Evolutionary conservation across 2,888 invertebrate species (phyloP).

Genomic region (Dolichomitus sp.): DNA sequence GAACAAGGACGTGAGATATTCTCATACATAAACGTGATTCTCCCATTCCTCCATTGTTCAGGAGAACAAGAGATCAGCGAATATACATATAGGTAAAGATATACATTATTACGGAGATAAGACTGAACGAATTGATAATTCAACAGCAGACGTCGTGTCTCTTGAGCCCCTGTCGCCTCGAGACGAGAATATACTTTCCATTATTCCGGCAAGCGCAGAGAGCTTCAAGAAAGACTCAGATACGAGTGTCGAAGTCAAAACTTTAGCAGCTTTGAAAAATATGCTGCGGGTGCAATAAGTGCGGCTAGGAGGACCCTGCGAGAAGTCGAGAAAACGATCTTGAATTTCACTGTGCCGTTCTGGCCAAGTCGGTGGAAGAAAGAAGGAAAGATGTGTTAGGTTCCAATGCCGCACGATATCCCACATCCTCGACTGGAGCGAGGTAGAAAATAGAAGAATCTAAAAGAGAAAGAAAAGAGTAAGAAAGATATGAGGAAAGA

Average conservation of each 20-base stretch:
- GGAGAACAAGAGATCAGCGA: slow-evolving; percentile 4
- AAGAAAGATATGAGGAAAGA: slow-evolving; percentile 31
- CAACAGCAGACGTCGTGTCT: slow-evolving; percentile 13
- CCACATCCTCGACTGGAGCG: background rate
- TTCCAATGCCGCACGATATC: background rate
- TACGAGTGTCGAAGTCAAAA: slow-evolving; percentile 11
- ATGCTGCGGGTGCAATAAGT: slow-evolving; percentile 27
- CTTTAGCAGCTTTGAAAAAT: slow-evolving; percentile 20
- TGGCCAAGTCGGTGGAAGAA: slow-evolving; percentile 10
- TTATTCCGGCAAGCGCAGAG: slow-evolving; percentile 15
- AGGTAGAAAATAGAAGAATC: slow-evolving; percentile 9
- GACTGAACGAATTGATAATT: slow-evolving; percentile 30
- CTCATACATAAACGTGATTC: background rate
- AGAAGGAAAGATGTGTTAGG: background rate
- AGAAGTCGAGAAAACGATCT: background rate
- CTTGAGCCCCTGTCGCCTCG: background rate
- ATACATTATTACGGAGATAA: slow-evolving; percentile 15
- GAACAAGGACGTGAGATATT: slow-evolving; percentile 9
- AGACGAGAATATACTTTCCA: slow-evolving; percentile 22
- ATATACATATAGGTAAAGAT: slow-evolving; percentile 1
- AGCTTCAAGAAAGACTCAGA: background rate
- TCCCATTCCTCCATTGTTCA: slow-evolving; percentile 5
- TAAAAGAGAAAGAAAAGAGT: slow-evolving; percentile 18
- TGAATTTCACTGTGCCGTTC: background rate
- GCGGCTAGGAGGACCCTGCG: background rate